These are phyloP conservation scores for Hydrozoanthus gracilis DNA, from an alignment of 92 coral and sea anemone genomes.

Conservation along the genomic window DNA sequence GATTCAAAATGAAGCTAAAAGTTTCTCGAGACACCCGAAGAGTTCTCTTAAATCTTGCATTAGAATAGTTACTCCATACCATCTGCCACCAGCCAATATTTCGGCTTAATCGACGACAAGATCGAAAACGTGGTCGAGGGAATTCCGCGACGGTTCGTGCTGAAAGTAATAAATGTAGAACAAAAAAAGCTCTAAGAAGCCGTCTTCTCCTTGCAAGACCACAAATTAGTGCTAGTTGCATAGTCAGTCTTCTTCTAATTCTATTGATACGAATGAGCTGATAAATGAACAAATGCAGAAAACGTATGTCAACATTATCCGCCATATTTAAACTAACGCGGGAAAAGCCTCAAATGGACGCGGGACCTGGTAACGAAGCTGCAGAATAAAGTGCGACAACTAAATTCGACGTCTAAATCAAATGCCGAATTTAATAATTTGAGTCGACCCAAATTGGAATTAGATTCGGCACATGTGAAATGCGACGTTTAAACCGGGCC, in stretches of 20 bases:
- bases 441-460: too few species aligned
- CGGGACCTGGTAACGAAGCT: too few species aligned
- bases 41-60: constrained; percentile 60
- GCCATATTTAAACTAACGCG: constrained; percentile 8
- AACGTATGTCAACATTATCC: constrained; percentile 7
- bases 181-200: constrained; percentile 3
- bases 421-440: too few species aligned
- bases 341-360: not conserved
- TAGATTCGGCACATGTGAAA: too few species aligned
- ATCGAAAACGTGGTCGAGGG: constrained; percentile 21
- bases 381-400: too few species aligned
- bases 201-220: constrained; percentile 26
- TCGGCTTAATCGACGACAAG: constrained; percentile 46
- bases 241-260: constrained; percentile 13
- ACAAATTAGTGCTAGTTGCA: constrained; percentile 12
- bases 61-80: constrained; percentile 50
- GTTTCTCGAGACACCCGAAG: constrained; percentile 54
- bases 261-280: constrained; percentile 14
- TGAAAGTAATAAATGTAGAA: constrained; percentile 2
- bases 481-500: too few species aligned
- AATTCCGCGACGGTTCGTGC: not conserved
- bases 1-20: constrained; percentile 52
- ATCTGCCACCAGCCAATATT: constrained; percentile 56
- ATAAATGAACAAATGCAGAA: constrained; percentile 17
- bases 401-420: too few species aligned